These are phyloP conservation scores for Musca domestica DNA, from an alignment of 1,140 invertebrate genomes.

Conservation along the genomic window DNA sequence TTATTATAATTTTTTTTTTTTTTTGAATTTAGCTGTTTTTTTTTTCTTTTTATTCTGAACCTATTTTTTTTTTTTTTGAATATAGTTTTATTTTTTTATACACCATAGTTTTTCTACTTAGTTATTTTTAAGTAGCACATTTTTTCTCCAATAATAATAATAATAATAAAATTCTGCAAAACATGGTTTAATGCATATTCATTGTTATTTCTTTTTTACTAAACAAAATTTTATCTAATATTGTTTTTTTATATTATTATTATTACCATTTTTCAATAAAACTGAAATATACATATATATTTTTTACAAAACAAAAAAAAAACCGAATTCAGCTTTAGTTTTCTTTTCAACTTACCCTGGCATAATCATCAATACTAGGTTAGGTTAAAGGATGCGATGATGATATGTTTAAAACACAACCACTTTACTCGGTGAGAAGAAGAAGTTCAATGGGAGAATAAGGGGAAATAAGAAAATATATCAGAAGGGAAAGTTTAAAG, in stretches of 20 bases:
- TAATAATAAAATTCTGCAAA: slow-evolving; percentile 18
- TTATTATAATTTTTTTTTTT: slow-evolving; percentile 6
- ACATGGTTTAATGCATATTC: slow-evolving; percentile 15
- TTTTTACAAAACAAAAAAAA: slow-evolving; percentile 9
- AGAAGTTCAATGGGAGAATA: too few relatives aligned
- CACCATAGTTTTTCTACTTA: slow-evolving; percentile 21
- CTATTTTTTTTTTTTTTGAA: neutral
- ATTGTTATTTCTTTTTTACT: slow-evolving; percentile 23
- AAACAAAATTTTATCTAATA: slow-evolving; percentile 6
- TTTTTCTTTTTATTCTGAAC: slow-evolving; percentile 11
- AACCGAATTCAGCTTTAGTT: too few relatives aligned
- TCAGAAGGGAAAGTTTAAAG: too few relatives aligned
- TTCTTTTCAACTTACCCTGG: too few relatives aligned
- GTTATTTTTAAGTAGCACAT: slow-evolving; percentile 18
- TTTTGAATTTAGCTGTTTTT: slow-evolving; percentile 3
- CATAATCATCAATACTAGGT: too few relatives aligned
- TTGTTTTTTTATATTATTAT: neutral
- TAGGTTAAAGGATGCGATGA: too few relatives aligned
- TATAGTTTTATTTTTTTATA: slow-evolving; percentile 12
- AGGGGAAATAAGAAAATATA: too few relatives aligned
- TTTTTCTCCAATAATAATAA: slow-evolving; percentile 10
- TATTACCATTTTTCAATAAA: slow-evolving; percentile 17
- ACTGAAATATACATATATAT: slow-evolving; percentile 11
- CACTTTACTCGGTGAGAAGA: too few relatives aligned
- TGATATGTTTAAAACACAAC: too few relatives aligned